phyloP scores from a whole-genome alignment of 2,797 vertebrate species.

The Salmo trutta region DNA sequence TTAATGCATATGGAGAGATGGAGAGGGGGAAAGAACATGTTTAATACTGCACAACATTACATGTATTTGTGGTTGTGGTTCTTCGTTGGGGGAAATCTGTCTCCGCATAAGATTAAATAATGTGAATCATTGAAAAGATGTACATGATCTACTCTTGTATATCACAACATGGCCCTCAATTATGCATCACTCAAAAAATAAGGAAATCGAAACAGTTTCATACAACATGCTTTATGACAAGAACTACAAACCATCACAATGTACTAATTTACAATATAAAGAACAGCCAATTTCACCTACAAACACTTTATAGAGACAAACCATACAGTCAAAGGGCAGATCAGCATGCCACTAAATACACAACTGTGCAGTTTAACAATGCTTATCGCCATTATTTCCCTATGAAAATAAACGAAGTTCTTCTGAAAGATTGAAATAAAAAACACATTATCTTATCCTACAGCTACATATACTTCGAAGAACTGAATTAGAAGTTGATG shows the following conservation, averaged over 20 bases:
- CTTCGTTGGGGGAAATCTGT: neutral
- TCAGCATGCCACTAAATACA: constrained; percentile 25
- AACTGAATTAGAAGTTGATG: constrained; percentile 18
- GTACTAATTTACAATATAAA: constrained; percentile 24
- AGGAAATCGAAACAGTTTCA: neutral
- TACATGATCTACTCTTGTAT: neutral
- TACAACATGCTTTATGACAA: neutral
- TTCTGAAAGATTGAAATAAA: constrained; percentile 9
- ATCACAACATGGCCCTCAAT: too few species aligned
- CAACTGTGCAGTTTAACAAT: constrained; percentile 29
- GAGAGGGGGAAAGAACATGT: neutral
- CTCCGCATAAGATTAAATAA: neutral
- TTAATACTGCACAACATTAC: neutral
- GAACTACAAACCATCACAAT: neutral
- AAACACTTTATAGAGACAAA: constrained; percentile 32
- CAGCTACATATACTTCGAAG: constrained; percentile 6
- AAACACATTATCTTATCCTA: neutral
- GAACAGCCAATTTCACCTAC: constrained; percentile 20
- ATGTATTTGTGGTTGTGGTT: neutral
- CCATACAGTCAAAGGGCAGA: constrained; percentile 9
- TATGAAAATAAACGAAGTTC: constrained; percentile 18
- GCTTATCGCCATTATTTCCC: constrained; percentile 37
- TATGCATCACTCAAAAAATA: neutral
- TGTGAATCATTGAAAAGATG: neutral
- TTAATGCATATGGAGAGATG: neutral